A percentile compares a stretch with the other conserved stretches of the same genome.
These are phyloP conservation scores for Lampris incognitus DNA, from an alignment of 2,113 vertebrate species.

Conservation along the genomic window DNA sequence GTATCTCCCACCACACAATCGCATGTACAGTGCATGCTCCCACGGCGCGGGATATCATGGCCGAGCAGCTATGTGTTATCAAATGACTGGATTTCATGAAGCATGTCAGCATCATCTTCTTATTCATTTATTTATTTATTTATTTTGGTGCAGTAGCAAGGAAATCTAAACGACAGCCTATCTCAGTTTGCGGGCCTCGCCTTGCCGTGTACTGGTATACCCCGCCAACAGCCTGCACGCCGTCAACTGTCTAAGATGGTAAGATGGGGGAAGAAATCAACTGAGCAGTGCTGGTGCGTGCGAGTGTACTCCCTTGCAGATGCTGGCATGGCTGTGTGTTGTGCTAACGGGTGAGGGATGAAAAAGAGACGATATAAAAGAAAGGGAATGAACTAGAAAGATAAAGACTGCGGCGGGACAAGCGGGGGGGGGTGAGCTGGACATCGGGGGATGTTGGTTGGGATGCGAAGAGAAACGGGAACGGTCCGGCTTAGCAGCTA, in stretches of 20 bases:
- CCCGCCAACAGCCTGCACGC: conserved; percentile 20
- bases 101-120: conserved; percentile 9
- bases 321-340: no score
- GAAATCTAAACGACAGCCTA: no score
- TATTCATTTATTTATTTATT: background rate
- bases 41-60: background rate
- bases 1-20: conserved; percentile 17
- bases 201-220: background rate
- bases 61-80: conserved; percentile 22
- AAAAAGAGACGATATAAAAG: no score
- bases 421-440: no score
- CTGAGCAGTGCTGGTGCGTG: background rate
- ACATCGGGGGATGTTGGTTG: no score
- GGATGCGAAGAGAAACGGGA: no score
- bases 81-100: conserved; percentile 25
- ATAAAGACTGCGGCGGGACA: no score
- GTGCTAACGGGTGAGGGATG: no score
- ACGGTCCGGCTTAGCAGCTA: no score
- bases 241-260: conserved; percentile 32
- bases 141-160: background rate
- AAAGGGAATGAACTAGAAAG: no score
- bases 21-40: conserved; percentile 11
- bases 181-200: no score
- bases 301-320: background rate
- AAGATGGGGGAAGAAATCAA: conserved; percentile 13